Evolutionary conservation across 2,888 invertebrate genomes (phyloP), one percentile per base, ranked within the genome.

Genomic region (Parnassius glacialis): DNA sequence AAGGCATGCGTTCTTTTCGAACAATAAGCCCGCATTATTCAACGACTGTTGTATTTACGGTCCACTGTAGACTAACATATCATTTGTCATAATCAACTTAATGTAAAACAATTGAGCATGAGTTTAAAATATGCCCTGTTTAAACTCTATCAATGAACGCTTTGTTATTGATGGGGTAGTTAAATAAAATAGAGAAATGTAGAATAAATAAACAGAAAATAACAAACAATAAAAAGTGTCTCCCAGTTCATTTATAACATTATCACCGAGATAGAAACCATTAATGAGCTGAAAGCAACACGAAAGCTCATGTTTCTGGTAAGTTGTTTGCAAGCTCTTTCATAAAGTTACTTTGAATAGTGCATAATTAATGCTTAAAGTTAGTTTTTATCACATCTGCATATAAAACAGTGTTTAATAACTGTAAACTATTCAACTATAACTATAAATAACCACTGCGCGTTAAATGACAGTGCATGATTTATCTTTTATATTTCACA

Each of bases 11-110:
- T 50, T 41, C 47, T 34, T 52, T 25, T 43, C 47, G 55, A 63
- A 59, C 62, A 63, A 59, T 63, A 56, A 51, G 52, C 62, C 62
- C 62, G 62, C 62, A 63, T 61, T 61, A 56, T 55, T 44, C 62
- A 44, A 62, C 50, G 55, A 42, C 59, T 57, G 52, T 62, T 58
- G 57, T 62, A 43, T 58, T 51, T 54, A 53, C 50, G 44, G 42
- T 47, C 57, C 34, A 41, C 51, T 55, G 51, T 63, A 55, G 62
- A 59, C 62, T 52, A 63, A 59, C 62, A 63, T 55, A 62, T 63
- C 59, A 63, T 63, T 63, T 63, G 59, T 63, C 62, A 63, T 63
- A 63, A 63, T 63, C 62, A 63, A 55, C 62, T 63, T 63, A 63
- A 63, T 63, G 59, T 59, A 59, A 63, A 63, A 63, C 59, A 63